Evolutionary conservation across 2,113 vertebrate species (phyloP).

Genomic region (Apaloderma vittatum): DNA sequence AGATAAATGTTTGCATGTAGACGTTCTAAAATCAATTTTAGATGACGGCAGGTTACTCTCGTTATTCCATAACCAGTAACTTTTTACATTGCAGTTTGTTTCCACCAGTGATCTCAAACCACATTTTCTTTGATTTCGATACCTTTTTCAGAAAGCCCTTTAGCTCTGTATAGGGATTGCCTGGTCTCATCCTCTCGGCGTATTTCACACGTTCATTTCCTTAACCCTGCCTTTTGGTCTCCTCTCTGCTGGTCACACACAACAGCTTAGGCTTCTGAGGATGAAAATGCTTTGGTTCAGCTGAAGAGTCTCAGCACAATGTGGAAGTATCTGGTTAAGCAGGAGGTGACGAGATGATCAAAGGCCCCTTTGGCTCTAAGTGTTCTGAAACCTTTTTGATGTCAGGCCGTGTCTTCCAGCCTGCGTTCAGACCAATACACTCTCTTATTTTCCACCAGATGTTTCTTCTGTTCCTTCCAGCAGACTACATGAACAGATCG

Average conservation of each 20-base stretch:
- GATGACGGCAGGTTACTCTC: not conserved
- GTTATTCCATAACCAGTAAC: not conserved
- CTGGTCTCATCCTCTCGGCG: not conserved
- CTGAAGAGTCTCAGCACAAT: not conserved
- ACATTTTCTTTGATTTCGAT: not conserved
- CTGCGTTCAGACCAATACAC: not conserved
- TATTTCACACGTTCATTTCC: not conserved
- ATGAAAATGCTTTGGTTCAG: not conserved
- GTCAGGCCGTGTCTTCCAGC: not conserved
- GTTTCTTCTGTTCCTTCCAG: not conserved
- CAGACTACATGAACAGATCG: not conserved
- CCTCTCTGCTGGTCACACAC: not conserved
- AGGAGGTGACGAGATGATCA: slow-evolving; percentile 5
- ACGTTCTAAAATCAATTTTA: not conserved
- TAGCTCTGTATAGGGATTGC: not conserved
- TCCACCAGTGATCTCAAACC: not conserved
- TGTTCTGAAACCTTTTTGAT: not conserved
- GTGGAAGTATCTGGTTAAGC: not conserved
- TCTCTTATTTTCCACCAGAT: not conserved
- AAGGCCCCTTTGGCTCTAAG: not conserved
- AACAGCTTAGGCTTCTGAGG: not conserved
- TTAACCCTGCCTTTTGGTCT: not conserved
- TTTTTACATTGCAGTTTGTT: not conserved
- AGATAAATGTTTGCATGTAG: not conserved
- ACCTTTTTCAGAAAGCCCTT: not conserved